Evolutionary conservation across 2,888 invertebrate genomes (phyloP).

Genomic region (Apantesis nais): DNA sequence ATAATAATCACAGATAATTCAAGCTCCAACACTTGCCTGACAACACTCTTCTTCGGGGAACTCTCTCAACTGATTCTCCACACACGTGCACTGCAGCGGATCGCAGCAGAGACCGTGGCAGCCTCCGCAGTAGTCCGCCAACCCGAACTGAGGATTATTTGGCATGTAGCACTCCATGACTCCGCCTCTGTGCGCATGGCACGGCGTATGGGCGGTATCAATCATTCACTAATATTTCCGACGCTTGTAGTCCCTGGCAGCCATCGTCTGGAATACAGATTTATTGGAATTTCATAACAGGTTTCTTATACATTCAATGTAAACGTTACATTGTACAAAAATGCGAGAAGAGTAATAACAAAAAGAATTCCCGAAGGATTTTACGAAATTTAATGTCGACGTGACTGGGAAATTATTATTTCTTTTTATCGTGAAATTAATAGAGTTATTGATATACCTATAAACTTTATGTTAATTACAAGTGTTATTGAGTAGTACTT

Average conservation of each 20-base stretch:
- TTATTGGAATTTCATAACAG: not conserved
- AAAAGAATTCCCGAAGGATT: too few relatives aligned
- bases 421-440: too few relatives aligned
- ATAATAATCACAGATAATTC: not conserved
- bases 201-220: constrained; percentile 68
- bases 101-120: constrained; percentile 75
- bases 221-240: constrained; percentile 56
- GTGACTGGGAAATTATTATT: too few relatives aligned
- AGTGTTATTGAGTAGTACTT: too few relatives aligned
- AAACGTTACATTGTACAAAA: not conserved
- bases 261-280: constrained; percentile 52
- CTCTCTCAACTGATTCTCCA: constrained; percentile 66
- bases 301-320: not conserved
- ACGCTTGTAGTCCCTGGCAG: constrained; percentile 67
- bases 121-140: constrained; percentile 71
- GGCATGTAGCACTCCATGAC: constrained; percentile 88
- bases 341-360: too few relatives aligned
- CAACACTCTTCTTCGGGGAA: constrained; percentile 73
- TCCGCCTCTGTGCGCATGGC: constrained; percentile 73
- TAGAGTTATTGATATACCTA: too few relatives aligned
- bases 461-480: too few relatives aligned
- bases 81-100: constrained; percentile 79
- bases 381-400: too few relatives aligned
- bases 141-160: constrained; percentile 89
- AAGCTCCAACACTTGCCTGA: constrained; percentile 67